Evolutionary conservation across 2,113 vertebrate species (phyloP).

Genomic region (Ascaphus truei): DNA sequence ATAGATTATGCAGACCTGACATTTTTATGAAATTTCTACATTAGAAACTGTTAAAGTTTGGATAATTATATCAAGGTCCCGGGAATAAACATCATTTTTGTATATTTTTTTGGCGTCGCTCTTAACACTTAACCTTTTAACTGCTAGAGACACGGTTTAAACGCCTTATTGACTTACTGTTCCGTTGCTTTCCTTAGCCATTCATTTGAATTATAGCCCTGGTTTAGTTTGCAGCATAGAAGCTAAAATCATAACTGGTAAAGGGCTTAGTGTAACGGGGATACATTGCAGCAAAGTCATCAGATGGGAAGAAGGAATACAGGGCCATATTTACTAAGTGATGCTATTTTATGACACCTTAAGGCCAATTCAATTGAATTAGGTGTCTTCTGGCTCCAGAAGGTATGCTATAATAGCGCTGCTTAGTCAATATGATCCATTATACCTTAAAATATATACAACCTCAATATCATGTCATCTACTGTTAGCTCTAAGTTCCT

Average conservation of each 20-base stretch:
- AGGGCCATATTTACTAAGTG: too few relatives aligned
- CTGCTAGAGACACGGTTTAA: neutral
- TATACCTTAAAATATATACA: too few relatives aligned
- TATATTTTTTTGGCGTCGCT: too few relatives aligned
- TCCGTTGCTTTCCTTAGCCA: constrained; percentile 14
- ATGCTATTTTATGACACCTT: too few relatives aligned
- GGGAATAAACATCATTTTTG: neutral
- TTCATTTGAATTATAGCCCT: constrained; percentile 1
- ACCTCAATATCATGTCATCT: too few relatives aligned
- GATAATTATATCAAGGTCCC: neutral
- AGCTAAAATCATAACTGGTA: constrained; percentile 7
- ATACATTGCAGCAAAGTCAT: neutral
- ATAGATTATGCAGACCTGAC: constrained; percentile 22
- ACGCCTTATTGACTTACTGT: neutral
- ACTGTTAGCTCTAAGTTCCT: too few relatives aligned
- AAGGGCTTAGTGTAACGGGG: neutral
- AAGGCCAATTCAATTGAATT: too few relatives aligned
- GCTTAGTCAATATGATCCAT: too few relatives aligned
- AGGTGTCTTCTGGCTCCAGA: too few relatives aligned
- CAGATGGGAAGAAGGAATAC: neutral
- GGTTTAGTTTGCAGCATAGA: neutral
- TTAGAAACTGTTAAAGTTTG: constrained; percentile 1
- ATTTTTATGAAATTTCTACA: constrained; percentile 22
- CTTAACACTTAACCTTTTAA: constrained; percentile 1
- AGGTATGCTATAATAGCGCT: too few relatives aligned